Evolutionary conservation across 2,797 vertebrate genomes (phyloP).

Genomic region (Coranthus polyacanthus): DNA sequence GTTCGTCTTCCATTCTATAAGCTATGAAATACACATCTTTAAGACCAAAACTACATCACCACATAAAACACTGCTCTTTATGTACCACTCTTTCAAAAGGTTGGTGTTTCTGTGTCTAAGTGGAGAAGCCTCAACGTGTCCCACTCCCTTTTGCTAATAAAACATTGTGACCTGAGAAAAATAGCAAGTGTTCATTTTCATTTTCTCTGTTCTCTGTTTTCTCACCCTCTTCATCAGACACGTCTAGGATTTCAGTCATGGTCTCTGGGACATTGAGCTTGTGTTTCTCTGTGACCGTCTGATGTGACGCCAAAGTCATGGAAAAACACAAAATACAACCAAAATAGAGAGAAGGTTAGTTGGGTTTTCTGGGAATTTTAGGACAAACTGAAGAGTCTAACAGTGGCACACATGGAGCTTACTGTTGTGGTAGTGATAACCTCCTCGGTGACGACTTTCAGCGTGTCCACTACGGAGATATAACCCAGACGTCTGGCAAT

Average conservation of each 20-base stretch:
- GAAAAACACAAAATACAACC: conserved; percentile 8
- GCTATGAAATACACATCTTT: conserved; percentile 84
- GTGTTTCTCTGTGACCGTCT: conserved; percentile 98
- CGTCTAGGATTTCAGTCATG: conserved; percentile 97
- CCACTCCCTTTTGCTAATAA: no score
- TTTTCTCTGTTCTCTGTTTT: no score
- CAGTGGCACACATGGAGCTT: conserved; percentile 59
- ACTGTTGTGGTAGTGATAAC: conserved; percentile 95
- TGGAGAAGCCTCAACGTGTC: no score
- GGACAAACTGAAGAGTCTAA: background rate
- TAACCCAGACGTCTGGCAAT: conserved; percentile 97
- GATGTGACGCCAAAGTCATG: conserved; percentile 18
- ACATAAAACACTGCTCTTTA: conserved; percentile 5
- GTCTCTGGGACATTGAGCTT: conserved; percentile 99
- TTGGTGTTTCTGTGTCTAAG: no score
- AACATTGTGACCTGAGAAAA: background rate
- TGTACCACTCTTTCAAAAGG: background rate
- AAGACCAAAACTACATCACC: conserved; percentile 29
- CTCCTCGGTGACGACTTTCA: conserved; percentile 97
- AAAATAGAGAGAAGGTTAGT: background rate
- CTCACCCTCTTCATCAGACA: conserved; percentile 99
- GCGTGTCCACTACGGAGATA: conserved; percentile 97
- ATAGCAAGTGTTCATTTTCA: background rate
- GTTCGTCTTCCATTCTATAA: conserved; percentile 87
- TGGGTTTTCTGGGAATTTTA: background rate